A percentile compares a stretch with the other conserved stretches of the same genome.
Evolutionary conservation across 2,797 vertebrate genomes (phyloP).

Genomic region (Orestias chungarensis): DNA sequence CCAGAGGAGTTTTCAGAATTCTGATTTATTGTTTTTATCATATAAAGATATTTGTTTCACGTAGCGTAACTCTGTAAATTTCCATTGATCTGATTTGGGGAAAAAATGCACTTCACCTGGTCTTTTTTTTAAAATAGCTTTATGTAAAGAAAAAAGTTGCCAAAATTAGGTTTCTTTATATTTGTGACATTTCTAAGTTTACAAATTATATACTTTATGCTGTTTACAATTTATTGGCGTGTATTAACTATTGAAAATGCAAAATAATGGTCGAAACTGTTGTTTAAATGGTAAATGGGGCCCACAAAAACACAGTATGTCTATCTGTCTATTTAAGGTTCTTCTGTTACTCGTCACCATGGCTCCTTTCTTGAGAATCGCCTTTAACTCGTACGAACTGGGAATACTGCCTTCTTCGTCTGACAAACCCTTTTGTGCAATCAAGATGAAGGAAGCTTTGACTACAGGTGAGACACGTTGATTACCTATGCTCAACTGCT

Average conservation of each 20-base stretch:
- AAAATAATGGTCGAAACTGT: conserved; percentile 19
- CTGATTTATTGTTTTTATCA: background rate
- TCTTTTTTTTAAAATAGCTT: background rate
- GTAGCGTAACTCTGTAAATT: background rate
- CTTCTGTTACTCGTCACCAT: conserved; percentile 75
- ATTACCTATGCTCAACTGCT: background rate
- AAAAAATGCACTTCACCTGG: background rate
- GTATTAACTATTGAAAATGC: background rate
- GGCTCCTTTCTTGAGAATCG: conserved; percentile 95
- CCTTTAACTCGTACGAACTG: conserved; percentile 93
- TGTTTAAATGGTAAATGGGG: conserved; percentile 18
- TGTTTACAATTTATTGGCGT: background rate
- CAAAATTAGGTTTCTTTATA: background rate
- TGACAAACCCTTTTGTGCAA: conserved; percentile 92
- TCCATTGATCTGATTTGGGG: background rate
- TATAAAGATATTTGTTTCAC: background rate
- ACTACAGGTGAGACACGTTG: conserved; percentile 85
- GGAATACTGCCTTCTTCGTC: conserved; percentile 78
- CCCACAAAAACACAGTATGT: conserved; percentile 39
- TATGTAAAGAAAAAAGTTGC: background rate
- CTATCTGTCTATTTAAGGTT: conserved; percentile 54
- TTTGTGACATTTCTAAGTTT: too few species aligned
- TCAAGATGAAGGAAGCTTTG: conserved; percentile 96
- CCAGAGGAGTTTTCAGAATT: background rate
- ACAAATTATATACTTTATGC: too few species aligned